phyloP scores from a whole-genome alignment of 2,888 invertebrate genomes.

The Drosophila melanocephala region DNA sequence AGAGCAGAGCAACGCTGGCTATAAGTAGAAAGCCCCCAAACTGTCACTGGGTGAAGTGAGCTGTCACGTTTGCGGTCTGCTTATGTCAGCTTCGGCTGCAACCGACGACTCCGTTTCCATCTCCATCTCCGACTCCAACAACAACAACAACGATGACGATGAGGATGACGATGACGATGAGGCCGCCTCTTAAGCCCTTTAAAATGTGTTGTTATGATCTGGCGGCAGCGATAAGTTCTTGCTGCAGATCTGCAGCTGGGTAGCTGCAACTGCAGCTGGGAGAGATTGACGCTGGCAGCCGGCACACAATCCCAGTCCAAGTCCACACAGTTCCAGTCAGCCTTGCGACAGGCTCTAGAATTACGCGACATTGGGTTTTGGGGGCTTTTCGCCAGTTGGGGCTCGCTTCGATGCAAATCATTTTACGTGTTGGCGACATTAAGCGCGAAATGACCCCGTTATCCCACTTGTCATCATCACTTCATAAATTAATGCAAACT shows the following conservation, averaged over 20 bases:
- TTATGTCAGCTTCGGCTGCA: conserved; percentile 80
- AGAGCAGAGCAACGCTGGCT: background rate
- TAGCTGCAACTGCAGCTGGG: conserved; percentile 1
- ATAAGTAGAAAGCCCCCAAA: conserved; percentile 67
- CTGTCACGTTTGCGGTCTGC: conserved; percentile 82
- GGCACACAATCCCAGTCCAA: conserved; percentile 18
- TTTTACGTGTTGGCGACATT: conserved; percentile 84
- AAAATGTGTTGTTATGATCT: conserved; percentile 83
- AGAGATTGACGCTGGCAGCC: conserved; percentile 16
- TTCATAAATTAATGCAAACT: conserved; percentile 81
- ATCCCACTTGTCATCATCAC: conserved; percentile 83
- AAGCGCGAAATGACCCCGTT: conserved; percentile 83
- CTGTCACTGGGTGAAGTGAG: conserved; percentile 77
- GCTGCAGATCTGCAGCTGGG: conserved; percentile 28
- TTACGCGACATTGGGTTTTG: conserved; percentile 69
- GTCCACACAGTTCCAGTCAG: conserved; percentile 42
- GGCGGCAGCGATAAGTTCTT: conserved; percentile 72
- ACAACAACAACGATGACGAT: background rate
- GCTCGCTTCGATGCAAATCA: conserved; percentile 76
- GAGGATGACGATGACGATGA: background rate
- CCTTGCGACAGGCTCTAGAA: conserved; percentile 74
- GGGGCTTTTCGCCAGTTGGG: conserved; percentile 21
- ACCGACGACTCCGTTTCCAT: conserved; percentile 46
- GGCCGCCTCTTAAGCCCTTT: conserved; percentile 74
- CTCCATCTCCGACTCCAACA: conserved; percentile 6